phyloP scores from a whole-genome alignment of 2,888 invertebrate species.

The Apodemia duryi region DNA sequence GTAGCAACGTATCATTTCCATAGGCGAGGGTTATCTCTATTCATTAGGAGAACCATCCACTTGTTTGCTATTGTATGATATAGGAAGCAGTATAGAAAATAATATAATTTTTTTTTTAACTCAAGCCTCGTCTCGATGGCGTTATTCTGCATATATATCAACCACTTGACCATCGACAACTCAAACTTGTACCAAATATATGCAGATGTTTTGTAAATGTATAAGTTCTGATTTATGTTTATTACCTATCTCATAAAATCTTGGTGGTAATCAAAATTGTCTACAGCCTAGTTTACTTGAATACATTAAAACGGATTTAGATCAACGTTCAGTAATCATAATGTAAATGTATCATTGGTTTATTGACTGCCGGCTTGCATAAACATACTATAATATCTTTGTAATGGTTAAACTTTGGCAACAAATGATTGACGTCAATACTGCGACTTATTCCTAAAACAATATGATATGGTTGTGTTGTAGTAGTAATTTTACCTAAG shows the following conservation, averaged over 20 bases:
- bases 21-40: too few relatives aligned
- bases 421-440: conserved; percentile 35
- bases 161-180: too few relatives aligned
- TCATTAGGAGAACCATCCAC: too few relatives aligned
- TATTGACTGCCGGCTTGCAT: conserved; percentile 35
- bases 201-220: conserved; percentile 1
- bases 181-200: neutral
- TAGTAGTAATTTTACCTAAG: neutral
- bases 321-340: conserved; percentile 8
- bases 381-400: conserved; percentile 30
- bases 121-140: too few relatives aligned
- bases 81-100: too few relatives aligned
- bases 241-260: conserved; percentile 14
- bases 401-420: conserved; percentile 28
- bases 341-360: conserved; percentile 24
- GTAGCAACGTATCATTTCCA: too few relatives aligned
- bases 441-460: conserved; percentile 9
- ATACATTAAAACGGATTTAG: conserved; percentile 14
- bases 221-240: conserved; percentile 14
- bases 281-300: conserved; percentile 14
- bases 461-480: conserved; percentile 1
- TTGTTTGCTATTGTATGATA: too few relatives aligned
- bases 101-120: too few relatives aligned
- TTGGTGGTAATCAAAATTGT: conserved; percentile 14
- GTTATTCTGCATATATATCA: too few relatives aligned